A percentile compares a stretch with the other conserved stretches of the same genome.
These are phyloP conservation scores for Characodon lateralis DNA, from an alignment of 2,797 vertebrate species.

Conservation along the genomic window DNA sequence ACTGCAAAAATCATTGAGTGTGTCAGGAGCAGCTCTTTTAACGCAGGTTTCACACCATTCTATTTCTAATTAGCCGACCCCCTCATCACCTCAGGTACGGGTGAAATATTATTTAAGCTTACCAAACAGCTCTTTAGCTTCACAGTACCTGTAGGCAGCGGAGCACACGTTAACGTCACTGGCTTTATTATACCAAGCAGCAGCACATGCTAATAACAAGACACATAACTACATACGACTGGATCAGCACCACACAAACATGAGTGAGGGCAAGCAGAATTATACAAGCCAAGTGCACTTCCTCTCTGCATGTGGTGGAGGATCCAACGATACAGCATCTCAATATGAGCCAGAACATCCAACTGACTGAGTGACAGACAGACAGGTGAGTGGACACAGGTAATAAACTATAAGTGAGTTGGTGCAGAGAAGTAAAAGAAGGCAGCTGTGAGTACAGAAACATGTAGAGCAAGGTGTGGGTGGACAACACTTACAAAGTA, in stretches of 20 bases:
- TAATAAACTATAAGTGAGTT: constrained; percentile 44
- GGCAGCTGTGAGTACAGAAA: background rate
- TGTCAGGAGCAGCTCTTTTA: no score
- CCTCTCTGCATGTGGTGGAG: background rate
- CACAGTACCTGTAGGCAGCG: background rate
- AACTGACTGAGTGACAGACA: constrained; percentile 4
- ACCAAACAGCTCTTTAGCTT: background rate
- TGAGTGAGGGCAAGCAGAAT: background rate
- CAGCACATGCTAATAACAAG: constrained; percentile 14
- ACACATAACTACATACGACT: background rate
- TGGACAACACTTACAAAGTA: constrained; percentile 92
- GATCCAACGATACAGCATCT: background rate
- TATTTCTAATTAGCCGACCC: no score
- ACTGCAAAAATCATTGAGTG: no score
- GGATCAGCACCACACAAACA: background rate
- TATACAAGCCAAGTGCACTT: background rate
- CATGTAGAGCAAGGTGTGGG: constrained; percentile 62
- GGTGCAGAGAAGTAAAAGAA: constrained; percentile 40
- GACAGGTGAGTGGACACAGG: constrained; percentile 25
- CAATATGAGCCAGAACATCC: constrained; percentile 37
- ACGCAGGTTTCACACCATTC: no score
- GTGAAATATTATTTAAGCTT: no score
- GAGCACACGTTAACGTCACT: background rate
- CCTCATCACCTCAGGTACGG: no score
- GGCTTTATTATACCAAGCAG: background rate